Base-by-base conservation (phyloP, 2,113 vertebrate genomes). In the Paraplagusia blochii region DNA sequence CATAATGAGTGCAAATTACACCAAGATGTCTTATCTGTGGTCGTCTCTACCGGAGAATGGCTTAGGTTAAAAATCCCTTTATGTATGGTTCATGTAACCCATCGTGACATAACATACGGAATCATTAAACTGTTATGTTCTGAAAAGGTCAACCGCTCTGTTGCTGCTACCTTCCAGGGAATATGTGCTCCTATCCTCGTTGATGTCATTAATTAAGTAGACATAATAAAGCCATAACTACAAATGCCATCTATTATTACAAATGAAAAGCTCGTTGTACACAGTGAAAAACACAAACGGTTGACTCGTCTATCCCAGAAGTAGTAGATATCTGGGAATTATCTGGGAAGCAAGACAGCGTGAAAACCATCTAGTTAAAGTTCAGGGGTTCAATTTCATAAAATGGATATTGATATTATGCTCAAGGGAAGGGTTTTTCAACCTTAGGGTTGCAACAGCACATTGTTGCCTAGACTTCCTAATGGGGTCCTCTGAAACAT, bases 211-310 rank as follows among this genome's bases (percentile, higher is more conserved):
- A 77, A 75, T 75, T 72, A 72, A 72, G 58, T 29, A 71, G 55
- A n/a, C 4, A 8, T 58, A 58, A 29, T 29, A 29, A 29, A 19
- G 39, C 56, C 59, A 85, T 82, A 81, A 82, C 76, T 65, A 64
- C 83, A 72, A 82, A 82, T 79, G 65, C 77, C 60, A 61, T 62
- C 42, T 55, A 78, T 79, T n/a, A 81, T 81, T 79, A 71, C 7
- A 11, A n/a, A 55, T 42, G 51, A 64, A 66, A 64, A 54, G 67
- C 70, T 60, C 68, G 22, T 29, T 29, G 22, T 29, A 6, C 22
- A 29, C 22, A 29, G 6, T 6, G 2, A 29, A 29, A 6, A 29
- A 29, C 22, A 72, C 69, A 79, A 81, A 82, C 63, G 59, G 58
- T 59, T 50, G 45, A 58, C 66, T 7, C 6, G 6, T 76, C 44